Evolutionary conservation across 1,140 invertebrate genomes (phyloP).

Genomic region (Cecropterus lyciades): DNA sequence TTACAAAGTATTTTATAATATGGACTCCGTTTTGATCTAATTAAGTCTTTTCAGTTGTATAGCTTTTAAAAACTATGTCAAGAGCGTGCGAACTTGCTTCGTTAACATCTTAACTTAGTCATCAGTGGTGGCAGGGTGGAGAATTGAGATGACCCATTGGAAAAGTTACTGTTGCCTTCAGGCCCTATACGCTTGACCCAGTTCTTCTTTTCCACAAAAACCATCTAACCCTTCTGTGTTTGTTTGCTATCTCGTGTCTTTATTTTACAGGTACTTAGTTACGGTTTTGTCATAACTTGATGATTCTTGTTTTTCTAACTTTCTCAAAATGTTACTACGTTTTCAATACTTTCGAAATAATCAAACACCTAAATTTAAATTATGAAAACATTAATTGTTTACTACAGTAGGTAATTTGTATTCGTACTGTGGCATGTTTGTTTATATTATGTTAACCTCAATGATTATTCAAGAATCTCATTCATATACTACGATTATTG

Average conservation of each 20-base stretch:
- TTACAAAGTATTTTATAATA: too few species aligned
- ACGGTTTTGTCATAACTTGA: too few species aligned
- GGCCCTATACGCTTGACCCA: not conserved
- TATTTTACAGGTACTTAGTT: not conserved
- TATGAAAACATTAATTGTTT: too few species aligned
- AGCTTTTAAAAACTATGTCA: conserved; percentile 8
- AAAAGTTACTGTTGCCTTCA: not conserved
- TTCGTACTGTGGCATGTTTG: too few species aligned
- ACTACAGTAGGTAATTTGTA: too few species aligned
- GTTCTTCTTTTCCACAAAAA: not conserved
- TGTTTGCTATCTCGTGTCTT: not conserved
- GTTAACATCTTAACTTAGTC: not conserved
- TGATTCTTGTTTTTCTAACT: too few species aligned
- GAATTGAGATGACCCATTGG: not conserved
- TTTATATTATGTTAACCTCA: too few species aligned
- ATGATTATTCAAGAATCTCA: too few species aligned
- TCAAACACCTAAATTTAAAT: too few species aligned
- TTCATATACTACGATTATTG: too few species aligned
- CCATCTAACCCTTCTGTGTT: not conserved
- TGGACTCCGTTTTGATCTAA: not conserved
- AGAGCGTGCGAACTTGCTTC: conserved; percentile 1
- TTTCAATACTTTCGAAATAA: too few species aligned
- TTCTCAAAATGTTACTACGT: too few species aligned
- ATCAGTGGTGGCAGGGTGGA: not conserved
- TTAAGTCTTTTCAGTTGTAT: not conserved